Conservation (phyloP, 2,113 vertebrate species). For the Mastomys natalensis region DNA sequence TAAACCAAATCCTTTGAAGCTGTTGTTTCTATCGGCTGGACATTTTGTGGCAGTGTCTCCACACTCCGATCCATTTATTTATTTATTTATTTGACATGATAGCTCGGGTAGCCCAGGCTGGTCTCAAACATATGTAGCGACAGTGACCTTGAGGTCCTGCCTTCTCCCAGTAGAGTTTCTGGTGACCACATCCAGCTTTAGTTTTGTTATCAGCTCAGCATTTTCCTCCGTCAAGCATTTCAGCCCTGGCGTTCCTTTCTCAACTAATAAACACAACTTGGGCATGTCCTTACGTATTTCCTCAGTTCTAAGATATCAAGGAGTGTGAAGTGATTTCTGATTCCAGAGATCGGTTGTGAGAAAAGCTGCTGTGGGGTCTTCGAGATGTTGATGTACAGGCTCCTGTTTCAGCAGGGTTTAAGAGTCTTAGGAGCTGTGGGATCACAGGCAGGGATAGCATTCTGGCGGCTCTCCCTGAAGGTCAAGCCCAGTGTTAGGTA, state of each 20-base stretch:
- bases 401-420: background rate
- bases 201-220: background rate
- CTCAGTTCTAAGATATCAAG: background rate
- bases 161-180: background rate
- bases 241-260: background rate
- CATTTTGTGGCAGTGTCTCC: background rate
- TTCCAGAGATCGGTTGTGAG: background rate
- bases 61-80: background rate
- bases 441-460: background rate
- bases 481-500: background rate
- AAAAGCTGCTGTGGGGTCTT: background rate
- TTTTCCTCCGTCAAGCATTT: too few relatives aligned
- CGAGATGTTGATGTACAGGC: background rate
- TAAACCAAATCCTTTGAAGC: background rate
- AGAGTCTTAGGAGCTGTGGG: background rate
- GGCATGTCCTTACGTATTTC: background rate
- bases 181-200: background rate
- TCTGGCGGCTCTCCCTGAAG: background rate
- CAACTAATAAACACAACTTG: background rate
- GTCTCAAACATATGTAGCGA: background rate
- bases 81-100: too few relatives aligned
- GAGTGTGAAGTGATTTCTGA: background rate
- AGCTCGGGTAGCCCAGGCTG: background rate
- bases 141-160: background rate
- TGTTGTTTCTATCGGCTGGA: background rate